Evolutionary conservation across 1,140 invertebrate species (phyloP).

Genomic region (Dryas iulia): DNA sequence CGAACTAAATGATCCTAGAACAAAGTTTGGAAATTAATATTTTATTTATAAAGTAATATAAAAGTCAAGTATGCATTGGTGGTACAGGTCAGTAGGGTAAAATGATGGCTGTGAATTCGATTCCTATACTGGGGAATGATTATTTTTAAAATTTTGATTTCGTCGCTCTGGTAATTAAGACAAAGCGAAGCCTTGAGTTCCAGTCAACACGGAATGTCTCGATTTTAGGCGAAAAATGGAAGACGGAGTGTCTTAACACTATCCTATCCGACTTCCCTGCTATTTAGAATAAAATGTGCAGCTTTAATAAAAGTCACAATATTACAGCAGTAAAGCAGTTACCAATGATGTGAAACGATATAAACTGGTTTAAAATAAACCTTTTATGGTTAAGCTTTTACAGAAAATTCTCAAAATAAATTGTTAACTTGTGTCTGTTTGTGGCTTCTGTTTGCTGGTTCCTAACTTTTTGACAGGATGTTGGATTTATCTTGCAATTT

Average conservation of each 20-base stretch:
- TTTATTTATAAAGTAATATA: not conserved
- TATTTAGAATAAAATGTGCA: too few species aligned
- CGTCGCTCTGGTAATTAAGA: too few species aligned
- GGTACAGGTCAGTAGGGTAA: too few species aligned
- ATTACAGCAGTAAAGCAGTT: not conserved
- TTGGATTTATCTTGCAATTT: slow-evolving; percentile 14
- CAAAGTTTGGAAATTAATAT: slow-evolving; percentile 1
- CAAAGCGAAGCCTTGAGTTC: too few species aligned
- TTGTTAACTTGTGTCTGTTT: slow-evolving; percentile 23
- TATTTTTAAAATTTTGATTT: too few species aligned
- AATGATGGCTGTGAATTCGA: too few species aligned
- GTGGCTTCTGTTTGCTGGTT: slow-evolving; percentile 24
- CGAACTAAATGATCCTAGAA: slow-evolving; percentile 16
- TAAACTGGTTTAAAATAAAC: not conserved
- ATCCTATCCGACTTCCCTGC: too few species aligned
- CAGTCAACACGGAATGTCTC: too few species aligned
- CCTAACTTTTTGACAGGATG: slow-evolving; percentile 27
- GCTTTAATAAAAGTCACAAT: not conserved
- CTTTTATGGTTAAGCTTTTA: slow-evolving; percentile 7
- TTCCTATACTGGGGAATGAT: too few species aligned
- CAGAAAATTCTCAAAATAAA: slow-evolving; percentile 12
- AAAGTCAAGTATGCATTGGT: too few species aligned
- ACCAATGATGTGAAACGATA: not conserved
- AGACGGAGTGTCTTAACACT: too few species aligned
- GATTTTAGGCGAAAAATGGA: too few species aligned